Percentiles rank a stretch among this genome's conserved stretches.
These are phyloP conservation scores for Apocheima hispidaria DNA, from an alignment of 2,888 invertebrate genomes.

Conservation along the genomic window DNA sequence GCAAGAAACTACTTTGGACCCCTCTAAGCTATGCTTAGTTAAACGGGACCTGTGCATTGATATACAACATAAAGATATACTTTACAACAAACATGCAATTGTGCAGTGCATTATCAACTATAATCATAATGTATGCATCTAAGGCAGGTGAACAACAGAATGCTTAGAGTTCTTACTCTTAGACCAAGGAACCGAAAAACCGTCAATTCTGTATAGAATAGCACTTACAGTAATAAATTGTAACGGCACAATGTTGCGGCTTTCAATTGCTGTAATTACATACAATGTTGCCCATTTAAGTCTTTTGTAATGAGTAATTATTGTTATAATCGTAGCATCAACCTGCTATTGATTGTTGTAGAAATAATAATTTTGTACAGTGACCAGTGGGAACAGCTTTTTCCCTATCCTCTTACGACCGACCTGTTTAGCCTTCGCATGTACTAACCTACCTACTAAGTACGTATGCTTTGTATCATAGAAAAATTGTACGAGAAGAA, in stretches of 20 bases:
- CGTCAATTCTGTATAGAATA: constrained; percentile 3
- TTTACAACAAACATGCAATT: too few species aligned
- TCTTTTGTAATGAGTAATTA: constrained; percentile 15
- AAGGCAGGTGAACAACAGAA: too few species aligned
- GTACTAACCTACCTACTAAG: not conserved
- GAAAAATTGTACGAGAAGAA: too few species aligned
- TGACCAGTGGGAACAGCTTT: constrained; percentile 6
- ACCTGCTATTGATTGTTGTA: constrained; percentile 6
- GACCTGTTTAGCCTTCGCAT: not conserved
- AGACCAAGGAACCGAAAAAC: not conserved
- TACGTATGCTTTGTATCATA: not conserved
- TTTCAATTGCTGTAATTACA: constrained; percentile 8
- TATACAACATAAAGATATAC: too few species aligned
- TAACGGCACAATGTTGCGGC: constrained; percentile 7
- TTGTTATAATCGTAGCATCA: constrained; percentile 9
- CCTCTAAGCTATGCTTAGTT: too few species aligned
- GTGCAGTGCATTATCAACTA: too few species aligned
- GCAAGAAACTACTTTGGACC: too few species aligned
- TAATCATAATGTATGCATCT: too few species aligned
- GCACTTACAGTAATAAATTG: constrained; percentile 6
- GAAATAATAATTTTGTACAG: constrained; percentile 2
- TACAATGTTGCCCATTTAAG: constrained; percentile 17
- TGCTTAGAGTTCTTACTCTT: not conserved
- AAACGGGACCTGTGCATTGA: too few species aligned
- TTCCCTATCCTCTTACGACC: not conserved